Percentiles rank a stretch among this genome's conserved stretches.
Conservation (phyloP, 2,797 vertebrate genomes). For the Manis pentadactyla region DNA sequence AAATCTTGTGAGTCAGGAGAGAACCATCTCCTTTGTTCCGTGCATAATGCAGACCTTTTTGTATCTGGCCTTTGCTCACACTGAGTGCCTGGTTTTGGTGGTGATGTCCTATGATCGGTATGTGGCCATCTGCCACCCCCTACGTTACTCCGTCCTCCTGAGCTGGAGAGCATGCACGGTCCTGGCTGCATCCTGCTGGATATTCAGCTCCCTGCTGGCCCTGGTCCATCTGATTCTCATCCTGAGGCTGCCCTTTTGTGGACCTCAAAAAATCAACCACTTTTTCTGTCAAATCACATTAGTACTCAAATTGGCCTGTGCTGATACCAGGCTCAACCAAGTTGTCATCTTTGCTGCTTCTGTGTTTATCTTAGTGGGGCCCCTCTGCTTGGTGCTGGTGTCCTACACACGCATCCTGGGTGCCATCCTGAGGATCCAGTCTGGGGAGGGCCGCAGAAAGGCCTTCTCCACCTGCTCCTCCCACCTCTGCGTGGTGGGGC, state of each 20-base stretch:
- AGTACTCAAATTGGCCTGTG: constrained; percentile 42
- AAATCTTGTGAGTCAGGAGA: constrained; percentile 3
- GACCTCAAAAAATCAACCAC: constrained; percentile 25
- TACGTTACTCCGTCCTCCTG: neutral
- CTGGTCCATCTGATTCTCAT: neutral
- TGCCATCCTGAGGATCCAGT: neutral
- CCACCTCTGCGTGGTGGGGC: neutral
- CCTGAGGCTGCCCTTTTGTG: constrained; percentile 44
- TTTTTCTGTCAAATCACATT: constrained; percentile 59
- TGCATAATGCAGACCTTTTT: constrained; percentile 38
- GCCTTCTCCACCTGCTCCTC: constrained; percentile 36
- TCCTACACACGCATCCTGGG: neutral
- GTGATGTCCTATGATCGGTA: constrained; percentile 53
- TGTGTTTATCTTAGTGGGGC: neutral
- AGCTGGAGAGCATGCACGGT: neutral
- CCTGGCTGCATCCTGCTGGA: neutral
- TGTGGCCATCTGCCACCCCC: constrained; percentile 47
- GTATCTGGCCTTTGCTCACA: constrained; percentile 25
- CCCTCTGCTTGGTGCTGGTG: neutral
- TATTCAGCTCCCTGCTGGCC: constrained; percentile 36
- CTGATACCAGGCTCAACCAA: constrained; percentile 26
- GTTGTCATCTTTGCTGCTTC: neutral
- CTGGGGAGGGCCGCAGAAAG: neutral
- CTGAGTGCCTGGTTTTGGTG: constrained; percentile 26
- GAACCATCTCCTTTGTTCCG: constrained; percentile 1